Percentiles rank a stretch among this genome's conserved stretches.
Conservation (phyloP, 2,888 invertebrate genomes). For the Hoplodrina blanda region DNA sequence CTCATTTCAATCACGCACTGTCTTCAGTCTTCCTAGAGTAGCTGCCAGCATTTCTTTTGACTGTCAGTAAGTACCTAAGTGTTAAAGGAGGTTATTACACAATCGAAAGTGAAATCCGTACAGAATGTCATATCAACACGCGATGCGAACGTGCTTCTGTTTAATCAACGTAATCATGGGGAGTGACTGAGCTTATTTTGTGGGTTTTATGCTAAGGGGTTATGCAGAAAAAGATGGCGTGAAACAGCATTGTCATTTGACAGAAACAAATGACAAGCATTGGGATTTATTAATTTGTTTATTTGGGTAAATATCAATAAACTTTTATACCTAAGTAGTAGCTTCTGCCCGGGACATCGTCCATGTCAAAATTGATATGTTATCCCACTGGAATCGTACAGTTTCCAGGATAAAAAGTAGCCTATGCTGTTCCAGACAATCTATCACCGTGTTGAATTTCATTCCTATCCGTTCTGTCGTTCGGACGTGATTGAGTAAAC, state of each 20-base stretch:
- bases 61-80: constrained; percentile 41
- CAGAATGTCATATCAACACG: constrained; percentile 53
- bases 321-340: too few species aligned
- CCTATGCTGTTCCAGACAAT: too few species aligned
- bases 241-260: neutral
- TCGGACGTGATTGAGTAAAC: too few species aligned
- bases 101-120: constrained; percentile 64
- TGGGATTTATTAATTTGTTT: neutral
- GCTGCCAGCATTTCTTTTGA: constrained; percentile 40
- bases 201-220: neutral
- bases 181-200: constrained; percentile 47
- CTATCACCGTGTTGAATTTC: too few species aligned
- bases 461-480: too few species aligned
- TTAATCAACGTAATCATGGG: constrained; percentile 55
- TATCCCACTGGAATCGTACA: too few species aligned
- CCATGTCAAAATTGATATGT: too few species aligned
- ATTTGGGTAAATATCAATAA: too few species aligned
- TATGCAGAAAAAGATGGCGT: neutral
- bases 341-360: too few species aligned
- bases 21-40: constrained; percentile 30
- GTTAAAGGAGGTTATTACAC: constrained; percentile 58
- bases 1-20: constrained; percentile 31
- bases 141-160: constrained; percentile 50
- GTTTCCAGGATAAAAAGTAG: too few species aligned
- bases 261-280: neutral